Percentiles rank a stretch among this genome's conserved stretches.
Conservation (phyloP, 2,888 invertebrate species). For the Tyria jacobaeae region DNA sequence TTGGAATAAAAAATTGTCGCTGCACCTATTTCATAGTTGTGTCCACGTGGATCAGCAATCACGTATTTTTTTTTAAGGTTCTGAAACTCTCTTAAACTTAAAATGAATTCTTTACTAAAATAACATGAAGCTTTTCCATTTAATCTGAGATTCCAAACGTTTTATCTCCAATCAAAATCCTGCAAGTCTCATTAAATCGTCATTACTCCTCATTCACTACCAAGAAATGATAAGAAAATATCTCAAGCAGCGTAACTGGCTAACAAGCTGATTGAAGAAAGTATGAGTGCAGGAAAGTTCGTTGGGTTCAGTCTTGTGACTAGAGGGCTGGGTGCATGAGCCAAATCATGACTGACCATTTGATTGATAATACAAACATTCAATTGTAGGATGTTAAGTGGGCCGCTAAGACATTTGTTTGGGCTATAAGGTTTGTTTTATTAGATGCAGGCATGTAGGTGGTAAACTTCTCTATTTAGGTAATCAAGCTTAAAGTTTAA, state of each 20-base stretch:
- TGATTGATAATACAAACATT: slow-evolving; percentile 68
- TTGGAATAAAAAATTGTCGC: not conserved
- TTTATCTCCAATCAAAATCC: not conserved
- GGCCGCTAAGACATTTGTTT: slow-evolving; percentile 37
- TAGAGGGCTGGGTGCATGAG: slow-evolving; percentile 47
- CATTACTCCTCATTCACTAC: slow-evolving; percentile 39
- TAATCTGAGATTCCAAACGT: slow-evolving; percentile 3
- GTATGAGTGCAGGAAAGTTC: slow-evolving; percentile 37
- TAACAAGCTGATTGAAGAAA: slow-evolving; percentile 38
- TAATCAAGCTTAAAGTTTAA: too few relatives aligned
- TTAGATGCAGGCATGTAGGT: not conserved
- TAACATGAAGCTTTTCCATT: not conserved
- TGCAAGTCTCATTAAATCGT: slow-evolving; percentile 21
- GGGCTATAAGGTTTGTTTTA: not conserved
- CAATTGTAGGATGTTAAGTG: slow-evolving; percentile 65
- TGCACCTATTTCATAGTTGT: not conserved
- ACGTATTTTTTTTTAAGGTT: too few relatives aligned
- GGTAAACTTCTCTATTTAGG: too few relatives aligned
- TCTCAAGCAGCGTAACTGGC: slow-evolving; percentile 8
- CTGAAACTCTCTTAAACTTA: not conserved
- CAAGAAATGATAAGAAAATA: slow-evolving; percentile 22
- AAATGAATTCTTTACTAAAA: too few relatives aligned
- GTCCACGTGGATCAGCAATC: not conserved
- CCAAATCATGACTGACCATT: slow-evolving; percentile 70
- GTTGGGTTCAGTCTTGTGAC: slow-evolving; percentile 41